phyloP scores from a whole-genome alignment of 2,113 vertebrate genomes.

The Pelobates fuscus region DNA sequence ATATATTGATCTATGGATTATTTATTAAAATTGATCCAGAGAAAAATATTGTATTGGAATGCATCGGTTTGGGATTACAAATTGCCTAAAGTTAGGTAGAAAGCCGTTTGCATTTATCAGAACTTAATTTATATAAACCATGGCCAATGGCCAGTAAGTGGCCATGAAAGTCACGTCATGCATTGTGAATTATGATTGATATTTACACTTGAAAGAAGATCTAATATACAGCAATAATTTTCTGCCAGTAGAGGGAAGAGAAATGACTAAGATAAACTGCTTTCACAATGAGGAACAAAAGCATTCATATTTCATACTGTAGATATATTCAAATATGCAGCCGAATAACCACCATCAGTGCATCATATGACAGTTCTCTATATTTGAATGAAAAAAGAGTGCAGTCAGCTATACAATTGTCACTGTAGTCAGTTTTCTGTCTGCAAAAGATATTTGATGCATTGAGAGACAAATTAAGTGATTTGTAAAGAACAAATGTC shows the following conservation, averaged over 20 bases:
- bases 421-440: constrained; percentile 5
- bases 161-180: constrained; percentile 22
- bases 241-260: constrained; percentile 28
- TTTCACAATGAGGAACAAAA: constrained; percentile 44
- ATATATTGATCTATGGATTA: no score
- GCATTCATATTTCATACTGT: constrained; percentile 46
- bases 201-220: constrained; percentile 44
- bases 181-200: constrained; percentile 40
- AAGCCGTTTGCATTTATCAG: background rate
- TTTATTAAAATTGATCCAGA: background rate
- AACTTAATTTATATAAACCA: constrained; percentile 9
- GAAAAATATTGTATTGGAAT: background rate
- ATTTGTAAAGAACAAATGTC: constrained; percentile 24
- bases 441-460: constrained; percentile 28
- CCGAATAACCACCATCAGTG: constrained; percentile 27
- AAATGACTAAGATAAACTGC: constrained; percentile 41
- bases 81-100: constrained; percentile 1
- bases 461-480: constrained; percentile 17
- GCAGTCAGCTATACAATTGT: constrained; percentile 2
- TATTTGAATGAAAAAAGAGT: constrained; percentile 28
- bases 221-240: constrained; percentile 41
- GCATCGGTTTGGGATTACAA: background rate
- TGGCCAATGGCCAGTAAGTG: constrained; percentile 24
- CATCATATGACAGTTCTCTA: constrained; percentile 36
- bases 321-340: constrained; percentile 47